Evolutionary conservation across 2,113 vertebrate genomes (phyloP).

Genomic region (Paradisaea rubra): DNA sequence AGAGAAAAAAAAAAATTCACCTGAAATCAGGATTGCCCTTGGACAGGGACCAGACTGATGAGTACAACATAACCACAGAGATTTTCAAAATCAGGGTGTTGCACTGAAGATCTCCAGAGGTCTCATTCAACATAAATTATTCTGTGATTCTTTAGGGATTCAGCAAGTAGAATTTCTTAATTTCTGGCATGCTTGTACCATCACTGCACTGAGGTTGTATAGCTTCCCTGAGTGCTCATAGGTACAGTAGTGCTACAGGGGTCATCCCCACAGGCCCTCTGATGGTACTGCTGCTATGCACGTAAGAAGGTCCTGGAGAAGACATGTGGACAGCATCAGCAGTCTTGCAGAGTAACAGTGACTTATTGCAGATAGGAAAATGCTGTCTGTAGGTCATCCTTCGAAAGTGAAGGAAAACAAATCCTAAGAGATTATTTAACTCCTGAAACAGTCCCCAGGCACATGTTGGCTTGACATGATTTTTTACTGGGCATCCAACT

Average conservation of each 20-base stretch:
- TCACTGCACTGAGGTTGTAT: not conserved
- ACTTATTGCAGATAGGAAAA: not conserved
- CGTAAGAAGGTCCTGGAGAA: not conserved
- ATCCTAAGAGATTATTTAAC: not conserved
- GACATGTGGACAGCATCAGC: fast-evolving
- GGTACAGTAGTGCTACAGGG: not conserved
- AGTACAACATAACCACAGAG: not conserved
- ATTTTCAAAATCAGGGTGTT: not conserved
- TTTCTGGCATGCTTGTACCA: not conserved
- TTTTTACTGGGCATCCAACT: not conserved
- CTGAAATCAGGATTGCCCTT: not conserved
- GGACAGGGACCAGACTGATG: not conserved
- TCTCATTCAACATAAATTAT: not conserved
- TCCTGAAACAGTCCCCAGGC: not conserved
- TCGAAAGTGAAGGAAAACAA: not conserved
- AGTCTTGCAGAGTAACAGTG: not conserved
- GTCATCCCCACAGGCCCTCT: not conserved
- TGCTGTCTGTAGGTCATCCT: not conserved
- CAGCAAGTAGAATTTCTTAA: not conserved
- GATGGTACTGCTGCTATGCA: not conserved
- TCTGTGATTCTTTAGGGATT: not conserved
- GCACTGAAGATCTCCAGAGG: not conserved
- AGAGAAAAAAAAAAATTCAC: not conserved
- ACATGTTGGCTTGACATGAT: too few relatives aligned
- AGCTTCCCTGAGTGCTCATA: not conserved